Conservation (phyloP, 1,140 invertebrate species). For the Paracyclopina nana region DNA sequence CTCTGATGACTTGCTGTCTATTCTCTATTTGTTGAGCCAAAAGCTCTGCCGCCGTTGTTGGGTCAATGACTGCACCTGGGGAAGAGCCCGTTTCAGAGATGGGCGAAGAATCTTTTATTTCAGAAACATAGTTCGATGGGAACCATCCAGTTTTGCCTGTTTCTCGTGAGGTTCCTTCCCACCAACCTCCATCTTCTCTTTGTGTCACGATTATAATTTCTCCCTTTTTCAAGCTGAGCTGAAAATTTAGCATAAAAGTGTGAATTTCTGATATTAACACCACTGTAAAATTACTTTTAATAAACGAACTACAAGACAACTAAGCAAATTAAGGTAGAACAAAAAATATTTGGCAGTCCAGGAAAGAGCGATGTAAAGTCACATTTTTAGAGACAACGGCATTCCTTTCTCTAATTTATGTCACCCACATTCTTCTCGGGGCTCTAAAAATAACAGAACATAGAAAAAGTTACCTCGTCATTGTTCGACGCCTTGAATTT, state of each 20-base stretch:
- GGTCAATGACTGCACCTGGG: background rate
- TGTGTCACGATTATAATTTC: constrained; percentile 91
- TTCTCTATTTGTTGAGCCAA: constrained; percentile 3
- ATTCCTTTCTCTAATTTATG: too few relatives aligned
- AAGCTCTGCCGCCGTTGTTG: background rate
- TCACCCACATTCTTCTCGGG: too few relatives aligned
- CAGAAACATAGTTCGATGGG: constrained; percentile 88
- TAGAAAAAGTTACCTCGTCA: constrained; percentile 60
- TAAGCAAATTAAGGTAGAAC: too few relatives aligned
- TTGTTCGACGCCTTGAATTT: constrained; percentile 88
- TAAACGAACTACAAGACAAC: too few relatives aligned
- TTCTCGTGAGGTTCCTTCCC: constrained; percentile 60
- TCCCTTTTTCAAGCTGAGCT: constrained; percentile 86
- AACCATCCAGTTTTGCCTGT: constrained; percentile 91
- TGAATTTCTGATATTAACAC: constrained; percentile 5
- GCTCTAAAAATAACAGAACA: too few relatives aligned
- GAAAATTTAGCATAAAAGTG: constrained; percentile 24
- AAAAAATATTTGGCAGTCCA: too few relatives aligned
- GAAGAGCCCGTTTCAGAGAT: constrained; percentile 17
- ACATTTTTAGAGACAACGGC: too few relatives aligned
- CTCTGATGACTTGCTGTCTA: constrained; percentile 13
- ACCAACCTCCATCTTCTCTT: constrained; percentile 80
- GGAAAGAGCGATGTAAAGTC: constrained; percentile 13
- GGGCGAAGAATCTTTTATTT: constrained; percentile 27
- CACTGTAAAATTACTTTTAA: too few relatives aligned